A percentile compares a stretch with the other conserved stretches of the same genome.
Conservation (phyloP, 2,888 invertebrate species). For the Artemia sp. region DNA sequence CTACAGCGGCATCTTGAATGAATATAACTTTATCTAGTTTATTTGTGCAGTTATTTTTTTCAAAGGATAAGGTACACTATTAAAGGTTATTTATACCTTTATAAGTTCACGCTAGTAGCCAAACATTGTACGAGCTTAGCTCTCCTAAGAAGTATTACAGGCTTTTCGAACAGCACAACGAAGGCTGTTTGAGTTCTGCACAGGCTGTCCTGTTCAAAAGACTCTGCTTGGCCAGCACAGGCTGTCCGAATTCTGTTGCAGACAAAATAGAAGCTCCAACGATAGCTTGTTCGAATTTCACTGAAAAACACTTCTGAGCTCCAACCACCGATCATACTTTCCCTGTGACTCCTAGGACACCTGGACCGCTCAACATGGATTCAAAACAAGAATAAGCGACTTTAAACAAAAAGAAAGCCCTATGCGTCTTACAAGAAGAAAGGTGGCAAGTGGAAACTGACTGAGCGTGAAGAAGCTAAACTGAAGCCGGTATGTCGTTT, state of each 20-base stretch:
- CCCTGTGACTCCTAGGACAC: neutral
- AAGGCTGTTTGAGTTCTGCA: constrained; percentile 5
- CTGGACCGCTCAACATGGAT: neutral
- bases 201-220: neutral
- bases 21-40: too few species aligned
- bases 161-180: neutral
- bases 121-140: too few species aligned
- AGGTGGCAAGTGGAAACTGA: neutral
- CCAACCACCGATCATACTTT: neutral
- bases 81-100: too few species aligned
- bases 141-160: too few species aligned
- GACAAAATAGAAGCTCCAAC: neutral
- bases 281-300: neutral
- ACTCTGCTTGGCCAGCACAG: neutral
- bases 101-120: too few species aligned
- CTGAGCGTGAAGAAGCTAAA: constrained; percentile 6
- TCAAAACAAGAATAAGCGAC: neutral
- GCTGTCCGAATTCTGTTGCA: neutral
- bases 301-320: neutral
- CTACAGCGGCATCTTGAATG: too few species aligned
- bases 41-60: too few species aligned
- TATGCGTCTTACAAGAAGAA: neutral
- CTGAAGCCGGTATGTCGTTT: neutral
- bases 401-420: neutral
- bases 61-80: too few species aligned